Percentiles rank a stretch among this genome's conserved stretches.
phyloP scores from a whole-genome alignment of 2,888 invertebrate species.

The Drosophila neotestacea region DNA sequence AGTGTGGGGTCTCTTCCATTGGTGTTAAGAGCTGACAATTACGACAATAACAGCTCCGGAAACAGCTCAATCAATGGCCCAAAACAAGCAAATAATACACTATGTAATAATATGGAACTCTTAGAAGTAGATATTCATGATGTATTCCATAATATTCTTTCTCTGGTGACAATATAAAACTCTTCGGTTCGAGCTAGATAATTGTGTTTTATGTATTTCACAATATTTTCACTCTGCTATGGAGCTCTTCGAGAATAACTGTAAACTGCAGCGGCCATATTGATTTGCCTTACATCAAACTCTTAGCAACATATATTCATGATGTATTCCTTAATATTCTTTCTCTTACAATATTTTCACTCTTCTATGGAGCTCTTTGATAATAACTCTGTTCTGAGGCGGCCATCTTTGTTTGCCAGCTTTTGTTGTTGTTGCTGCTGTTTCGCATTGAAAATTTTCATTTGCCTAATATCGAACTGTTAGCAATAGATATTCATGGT shows the following conservation, averaged over 20 bases:
- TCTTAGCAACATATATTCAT: too few species aligned
- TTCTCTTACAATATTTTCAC: background rate
- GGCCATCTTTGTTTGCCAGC: background rate
- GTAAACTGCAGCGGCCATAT: background rate
- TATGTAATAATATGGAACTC: conserved; percentile 9
- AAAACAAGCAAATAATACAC: conserved; percentile 16
- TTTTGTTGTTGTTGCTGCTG: background rate
- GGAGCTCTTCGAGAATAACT: too few species aligned
- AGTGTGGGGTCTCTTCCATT: conserved; percentile 50
- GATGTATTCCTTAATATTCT: too few species aligned
- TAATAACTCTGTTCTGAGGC: background rate
- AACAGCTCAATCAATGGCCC: conserved; percentile 63
- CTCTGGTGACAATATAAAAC: too few species aligned
- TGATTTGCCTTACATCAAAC: background rate
- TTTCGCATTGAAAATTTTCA: background rate
- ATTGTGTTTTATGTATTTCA: background rate
- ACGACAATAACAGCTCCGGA: conserved; percentile 54
- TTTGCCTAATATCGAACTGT: background rate
- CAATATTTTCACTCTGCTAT: background rate
- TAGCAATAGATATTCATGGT: too few species aligned
- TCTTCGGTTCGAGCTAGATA: too few species aligned
- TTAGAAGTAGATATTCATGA: background rate
- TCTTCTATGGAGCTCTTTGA: background rate
- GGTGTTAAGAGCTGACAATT: conserved; percentile 31
- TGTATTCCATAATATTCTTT: background rate